Evolutionary conservation across 2,888 invertebrate genomes (phyloP), one percentile per base, ranked within the genome.

Genomic region (Cyclophora punctaria): DNA sequence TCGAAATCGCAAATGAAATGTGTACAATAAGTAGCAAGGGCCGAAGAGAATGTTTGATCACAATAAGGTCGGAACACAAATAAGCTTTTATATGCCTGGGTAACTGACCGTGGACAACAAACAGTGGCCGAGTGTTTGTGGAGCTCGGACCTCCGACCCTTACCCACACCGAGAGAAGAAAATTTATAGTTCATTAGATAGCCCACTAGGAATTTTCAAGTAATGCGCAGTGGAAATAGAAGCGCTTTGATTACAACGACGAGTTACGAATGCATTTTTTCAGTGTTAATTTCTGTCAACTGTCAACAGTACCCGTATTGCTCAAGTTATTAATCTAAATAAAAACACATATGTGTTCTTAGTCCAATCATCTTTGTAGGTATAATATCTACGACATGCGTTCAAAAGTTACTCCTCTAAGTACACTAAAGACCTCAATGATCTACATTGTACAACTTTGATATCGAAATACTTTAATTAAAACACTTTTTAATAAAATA

Each of bases 91-190:
- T 80, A 75, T 81, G 72, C 73, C 69, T 72, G 78, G 65, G 69
- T 87, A 86, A 87, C 88, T 86, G 87, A 89, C 88, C 88, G 87
- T 88, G 69, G 68, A 64, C 73, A 66, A 73, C 82, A 88, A 87
- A 87, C 79, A 85, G 63, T 53, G 53, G 52, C 58, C 56, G 62
- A 59, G 60, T 70, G 66, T 66, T 68, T 67, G 67, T 56, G 53
- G 58, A 65, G 57, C 5, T 4, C 33, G 44, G 44, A 44, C 44
- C 20, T 20, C 20, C 58, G 64, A 60, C 66, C 69, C 60, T 54
- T 37, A 37, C 37, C 4, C 58, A 62, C 63, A 57, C 59, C 60
- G 58, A 60, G 64, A 66, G 56, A 62, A 64, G 56, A 67, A 66
- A 67, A 66, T 72, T 70, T 71, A 69, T 75, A 80, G 74, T 80